Conservation (phyloP, 2,797 vertebrate genomes). For the Schizopygopsis pylzovi region DNA sequence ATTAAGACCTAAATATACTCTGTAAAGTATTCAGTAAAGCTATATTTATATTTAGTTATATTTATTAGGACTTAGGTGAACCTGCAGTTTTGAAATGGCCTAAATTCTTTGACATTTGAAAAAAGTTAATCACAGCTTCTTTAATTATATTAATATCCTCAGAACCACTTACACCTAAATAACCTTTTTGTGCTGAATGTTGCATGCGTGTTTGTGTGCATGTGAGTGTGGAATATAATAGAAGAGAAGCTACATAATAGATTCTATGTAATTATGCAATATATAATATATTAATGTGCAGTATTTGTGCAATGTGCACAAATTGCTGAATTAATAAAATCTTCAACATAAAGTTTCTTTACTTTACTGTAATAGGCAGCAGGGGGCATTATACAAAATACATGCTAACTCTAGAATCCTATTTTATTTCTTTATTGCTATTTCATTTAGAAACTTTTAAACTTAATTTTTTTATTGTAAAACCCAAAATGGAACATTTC, state of each 20-base stretch:
- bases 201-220: background rate
- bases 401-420: background rate
- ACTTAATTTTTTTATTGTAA: background rate
- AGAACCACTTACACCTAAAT: background rate
- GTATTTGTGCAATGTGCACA: background rate
- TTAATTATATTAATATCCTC: background rate
- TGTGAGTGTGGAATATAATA: background rate
- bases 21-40: background rate
- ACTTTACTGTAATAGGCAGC: background rate
- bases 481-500: background rate
- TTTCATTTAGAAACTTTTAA: background rate
- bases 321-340: background rate
- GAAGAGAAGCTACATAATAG: background rate
- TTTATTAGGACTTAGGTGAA: background rate
- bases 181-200: background rate
- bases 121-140: background rate
- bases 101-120: background rate
- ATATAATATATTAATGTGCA: background rate
- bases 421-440: background rate
- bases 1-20: background rate
- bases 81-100: background rate
- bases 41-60: no score
- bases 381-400: background rate
- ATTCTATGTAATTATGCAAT: background rate
- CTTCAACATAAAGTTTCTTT: background rate